Conservation (phyloP, 2,797 vertebrate species). For the Mus caroli region DNA sequence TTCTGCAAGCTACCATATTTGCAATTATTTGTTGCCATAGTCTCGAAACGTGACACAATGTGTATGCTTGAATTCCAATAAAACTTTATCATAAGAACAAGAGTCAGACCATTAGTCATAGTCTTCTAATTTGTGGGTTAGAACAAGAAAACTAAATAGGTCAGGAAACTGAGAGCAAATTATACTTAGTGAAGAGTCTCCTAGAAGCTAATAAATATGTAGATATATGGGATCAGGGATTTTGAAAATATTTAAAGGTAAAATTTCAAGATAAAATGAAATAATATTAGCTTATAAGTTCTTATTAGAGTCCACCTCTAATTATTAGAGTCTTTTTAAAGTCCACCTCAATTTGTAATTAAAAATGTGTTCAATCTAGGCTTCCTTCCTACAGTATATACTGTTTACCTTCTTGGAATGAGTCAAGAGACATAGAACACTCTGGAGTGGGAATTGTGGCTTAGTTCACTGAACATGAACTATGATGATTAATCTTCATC, state of each 20-base stretch:
- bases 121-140: slow-evolving; percentile 27
- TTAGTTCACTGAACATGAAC: not conserved
- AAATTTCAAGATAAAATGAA: slow-evolving; percentile 46
- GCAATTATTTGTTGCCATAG: not conserved
- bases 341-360: not conserved
- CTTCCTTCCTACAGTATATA: not conserved
- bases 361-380: not conserved
- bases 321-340: not conserved
- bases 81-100: slow-evolving; percentile 47
- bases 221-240: not conserved
- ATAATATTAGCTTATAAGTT: not conserved
- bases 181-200: not conserved
- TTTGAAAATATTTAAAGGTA: slow-evolving; percentile 49
- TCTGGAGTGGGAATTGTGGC: not conserved
- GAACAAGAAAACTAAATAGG: slow-evolving; percentile 22
- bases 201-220: slow-evolving; percentile 27
- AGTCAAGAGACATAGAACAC: slow-evolving; percentile 7
- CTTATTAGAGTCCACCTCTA: not conserved
- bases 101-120: not conserved
- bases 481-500: not conserved
- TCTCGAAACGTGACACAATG: not conserved
- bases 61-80: not conserved
- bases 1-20: not conserved
- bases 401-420: slow-evolving; percentile 40
- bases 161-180: slow-evolving; percentile 25